Evolutionary conservation across 2,113 vertebrate genomes (phyloP).

Genomic region (Condylura cristata): DNA sequence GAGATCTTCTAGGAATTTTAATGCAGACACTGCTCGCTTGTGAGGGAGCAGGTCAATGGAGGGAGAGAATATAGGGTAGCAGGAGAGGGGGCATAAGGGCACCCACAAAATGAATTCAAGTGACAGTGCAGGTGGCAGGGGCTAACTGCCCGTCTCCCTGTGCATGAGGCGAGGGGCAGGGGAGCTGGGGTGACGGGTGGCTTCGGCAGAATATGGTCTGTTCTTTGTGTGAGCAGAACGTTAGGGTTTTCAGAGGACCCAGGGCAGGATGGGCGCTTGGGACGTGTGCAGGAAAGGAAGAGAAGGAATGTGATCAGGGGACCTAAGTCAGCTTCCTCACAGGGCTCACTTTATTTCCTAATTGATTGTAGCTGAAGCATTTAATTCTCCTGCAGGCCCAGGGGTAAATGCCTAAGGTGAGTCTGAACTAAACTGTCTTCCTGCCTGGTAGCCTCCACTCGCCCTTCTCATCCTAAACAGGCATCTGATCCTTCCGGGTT

Average conservation of each 20-base stretch:
- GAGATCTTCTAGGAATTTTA: no score
- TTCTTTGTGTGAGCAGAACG: background rate
- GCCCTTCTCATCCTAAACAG: background rate
- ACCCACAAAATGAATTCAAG: background rate
- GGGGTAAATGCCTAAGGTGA: background rate
- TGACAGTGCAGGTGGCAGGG: background rate
- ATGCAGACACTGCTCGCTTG: background rate
- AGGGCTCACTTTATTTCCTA: background rate
- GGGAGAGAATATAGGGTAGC: background rate
- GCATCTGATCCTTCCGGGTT: background rate
- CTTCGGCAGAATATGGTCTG: background rate
- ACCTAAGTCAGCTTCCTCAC: background rate
- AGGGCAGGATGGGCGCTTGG: background rate
- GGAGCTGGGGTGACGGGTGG: background rate
- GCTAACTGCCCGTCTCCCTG: background rate
- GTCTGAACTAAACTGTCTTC: background rate
- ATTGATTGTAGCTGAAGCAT: background rate
- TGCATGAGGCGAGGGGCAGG: background rate
- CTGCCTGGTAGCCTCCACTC: rapidly evolving
- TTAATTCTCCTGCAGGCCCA: background rate
- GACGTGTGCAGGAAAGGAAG: background rate
- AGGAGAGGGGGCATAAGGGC: background rate
- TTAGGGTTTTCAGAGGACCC: background rate
- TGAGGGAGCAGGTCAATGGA: background rate
- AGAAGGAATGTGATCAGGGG: background rate